These are phyloP conservation scores for Macrosiphum euphorbiae DNA, from an alignment of 2,888 invertebrate species.

Conservation along the genomic window DNA sequence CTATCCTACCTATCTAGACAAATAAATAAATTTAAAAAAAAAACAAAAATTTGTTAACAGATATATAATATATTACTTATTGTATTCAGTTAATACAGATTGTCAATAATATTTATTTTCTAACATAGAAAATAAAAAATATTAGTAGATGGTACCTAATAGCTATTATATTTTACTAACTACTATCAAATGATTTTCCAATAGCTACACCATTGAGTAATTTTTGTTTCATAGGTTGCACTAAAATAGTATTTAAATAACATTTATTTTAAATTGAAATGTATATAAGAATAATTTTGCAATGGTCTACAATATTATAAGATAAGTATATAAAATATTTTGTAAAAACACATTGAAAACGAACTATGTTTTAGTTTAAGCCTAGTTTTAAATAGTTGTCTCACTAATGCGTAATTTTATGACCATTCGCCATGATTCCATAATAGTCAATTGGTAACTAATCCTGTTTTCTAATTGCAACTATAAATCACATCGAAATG, in stretches of 20 bases:
- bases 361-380: background rate
- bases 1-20: background rate
- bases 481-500: conserved; percentile 7
- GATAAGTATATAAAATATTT: background rate
- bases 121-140: background rate
- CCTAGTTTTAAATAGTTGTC: background rate
- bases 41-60: background rate
- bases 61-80: background rate
- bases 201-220: background rate
- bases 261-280: background rate
- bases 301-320: background rate
- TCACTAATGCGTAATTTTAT: background rate
- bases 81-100: background rate
- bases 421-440: background rate
- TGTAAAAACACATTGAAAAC: background rate
- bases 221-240: background rate
- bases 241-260: background rate
- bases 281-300: background rate
- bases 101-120: background rate
- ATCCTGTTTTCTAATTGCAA: background rate
- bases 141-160: background rate
- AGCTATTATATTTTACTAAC: background rate
- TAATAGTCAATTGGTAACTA: background rate
- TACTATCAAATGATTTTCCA: background rate
- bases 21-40: background rate